A percentile compares a stretch with the other conserved stretches of the same genome.
These are phyloP conservation scores for Meghimatium bilineatum DNA, from an alignment of 2,888 invertebrate species.

Conservation along the genomic window DNA sequence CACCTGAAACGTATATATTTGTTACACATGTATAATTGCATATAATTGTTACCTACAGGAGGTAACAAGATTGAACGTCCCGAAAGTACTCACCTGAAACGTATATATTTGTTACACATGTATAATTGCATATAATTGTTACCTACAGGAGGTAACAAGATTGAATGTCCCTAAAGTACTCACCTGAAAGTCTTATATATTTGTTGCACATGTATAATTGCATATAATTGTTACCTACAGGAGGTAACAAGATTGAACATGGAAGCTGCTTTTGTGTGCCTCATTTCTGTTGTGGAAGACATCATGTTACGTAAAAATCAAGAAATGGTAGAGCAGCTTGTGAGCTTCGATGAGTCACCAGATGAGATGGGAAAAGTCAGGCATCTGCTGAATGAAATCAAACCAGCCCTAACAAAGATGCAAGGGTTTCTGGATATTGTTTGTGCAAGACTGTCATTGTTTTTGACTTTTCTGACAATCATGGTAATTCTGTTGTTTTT, in stretches of 20 bases:
- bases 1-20: no score
- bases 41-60: no score
- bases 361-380: conserved; percentile 48
- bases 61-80: no score
- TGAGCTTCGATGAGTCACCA: not conserved
- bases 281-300: conserved; percentile 89
- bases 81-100: no score
- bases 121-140: no score
- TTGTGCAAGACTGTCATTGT: conserved; percentile 84
- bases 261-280: conserved; percentile 90
- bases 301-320: conserved; percentile 74
- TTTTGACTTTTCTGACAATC: conserved; percentile 80
- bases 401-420: conserved; percentile 84
- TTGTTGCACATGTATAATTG: no score
- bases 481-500: conserved; percentile 62
- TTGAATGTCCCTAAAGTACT: no score
- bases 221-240: conserved; percentile 60
- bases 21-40: no score
- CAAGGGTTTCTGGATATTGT: conserved; percentile 77
- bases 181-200: no score
- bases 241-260: conserved; percentile 90
- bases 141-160: no score
- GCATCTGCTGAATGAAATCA: conserved; percentile 34
- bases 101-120: no score
- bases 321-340: conserved; percentile 13